These are phyloP conservation scores for Pelmatolapia mariae DNA, from an alignment of 2,113 vertebrate species.

Conservation along the genomic window DNA sequence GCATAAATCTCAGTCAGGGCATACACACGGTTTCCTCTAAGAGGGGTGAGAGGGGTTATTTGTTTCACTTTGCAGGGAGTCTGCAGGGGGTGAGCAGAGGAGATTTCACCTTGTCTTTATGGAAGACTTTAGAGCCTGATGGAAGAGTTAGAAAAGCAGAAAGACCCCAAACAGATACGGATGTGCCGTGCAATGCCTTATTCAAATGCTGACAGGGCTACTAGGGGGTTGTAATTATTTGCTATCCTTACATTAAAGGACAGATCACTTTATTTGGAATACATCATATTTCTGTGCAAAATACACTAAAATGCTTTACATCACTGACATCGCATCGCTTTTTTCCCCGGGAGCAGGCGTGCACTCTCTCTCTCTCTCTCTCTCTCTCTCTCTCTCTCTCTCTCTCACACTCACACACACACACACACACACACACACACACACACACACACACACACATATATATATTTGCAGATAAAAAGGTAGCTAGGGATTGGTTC, in stretches of 20 bases:
- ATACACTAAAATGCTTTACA: background rate
- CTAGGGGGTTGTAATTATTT: background rate
- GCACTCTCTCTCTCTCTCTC: background rate
- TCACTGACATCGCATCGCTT: background rate
- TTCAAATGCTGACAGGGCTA: background rate
- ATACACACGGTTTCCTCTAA: conserved; percentile 7
- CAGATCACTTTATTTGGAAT: background rate
- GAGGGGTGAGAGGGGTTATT: conserved; percentile 29
- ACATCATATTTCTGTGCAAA: background rate
- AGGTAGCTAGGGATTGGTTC: conserved; percentile 20
- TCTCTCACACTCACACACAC: too few species aligned
- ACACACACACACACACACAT: background rate
- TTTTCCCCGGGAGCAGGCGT: background rate
- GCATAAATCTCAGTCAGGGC: conserved; percentile 53
- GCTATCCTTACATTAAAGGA: background rate
- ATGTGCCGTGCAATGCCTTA: background rate
- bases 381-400: too few species aligned
- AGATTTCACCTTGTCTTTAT: conserved; percentile 4
- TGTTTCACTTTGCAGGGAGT: conserved; percentile 33
- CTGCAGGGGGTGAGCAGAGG: background rate
- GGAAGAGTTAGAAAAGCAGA: background rate
- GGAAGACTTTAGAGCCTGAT: background rate
- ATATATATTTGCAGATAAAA: background rate
- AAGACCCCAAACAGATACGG: background rate
- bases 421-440: background rate